Base-by-base conservation (phyloP, 2,113 vertebrate genomes). In the Oxyruncus cristatus region DNA sequence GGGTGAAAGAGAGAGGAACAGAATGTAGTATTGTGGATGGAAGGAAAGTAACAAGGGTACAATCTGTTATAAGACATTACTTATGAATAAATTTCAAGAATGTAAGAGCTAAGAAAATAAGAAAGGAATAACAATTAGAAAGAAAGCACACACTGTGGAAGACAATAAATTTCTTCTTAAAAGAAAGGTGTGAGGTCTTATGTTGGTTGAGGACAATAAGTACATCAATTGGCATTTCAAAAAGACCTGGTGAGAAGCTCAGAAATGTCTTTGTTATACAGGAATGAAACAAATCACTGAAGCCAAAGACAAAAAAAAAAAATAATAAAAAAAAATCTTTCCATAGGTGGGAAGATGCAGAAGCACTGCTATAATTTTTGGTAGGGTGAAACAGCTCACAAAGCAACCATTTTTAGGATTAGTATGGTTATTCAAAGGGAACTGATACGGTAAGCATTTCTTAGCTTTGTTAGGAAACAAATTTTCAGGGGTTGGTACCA, bases 31-130 rank as follows among this genome's bases (percentile, higher is more conserved):
- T 90, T 82, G 55, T 23, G 63, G 68, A 89, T 75, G 63, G 39
- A 94, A 97, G 86, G 63, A 88, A 93, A 53, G 44, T 75, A 88
- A 91, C 65, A 93, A 89, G 89, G 78, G 12, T 85, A 92, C 30
- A 96, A 91, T 89, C 74, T 97, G 95, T 97, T 91, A 91, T 68
- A 74, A 88, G 55, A 94, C 97, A 97, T 95, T 92, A 55, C 37
- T 92, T 92, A 77, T 79, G 62, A 94, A 95, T 93, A 84, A 83
- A 97, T 92, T 68, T 53, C 32, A 87, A 85, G 66, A 74, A 61
- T 72, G 22, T 79, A 91, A 92, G 59, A 95, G 63, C 80, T 47
- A 75, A 70, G 93, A 92, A 94, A 96, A 94, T 66, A 95, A 71
- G 76, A 59, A 67, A 12, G 17, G 83, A 96, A 97, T 74, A 92